These are phyloP conservation scores for Acanthosepion pharaonis DNA, from an alignment of 2,888 invertebrate species.

Conservation along the genomic window DNA sequence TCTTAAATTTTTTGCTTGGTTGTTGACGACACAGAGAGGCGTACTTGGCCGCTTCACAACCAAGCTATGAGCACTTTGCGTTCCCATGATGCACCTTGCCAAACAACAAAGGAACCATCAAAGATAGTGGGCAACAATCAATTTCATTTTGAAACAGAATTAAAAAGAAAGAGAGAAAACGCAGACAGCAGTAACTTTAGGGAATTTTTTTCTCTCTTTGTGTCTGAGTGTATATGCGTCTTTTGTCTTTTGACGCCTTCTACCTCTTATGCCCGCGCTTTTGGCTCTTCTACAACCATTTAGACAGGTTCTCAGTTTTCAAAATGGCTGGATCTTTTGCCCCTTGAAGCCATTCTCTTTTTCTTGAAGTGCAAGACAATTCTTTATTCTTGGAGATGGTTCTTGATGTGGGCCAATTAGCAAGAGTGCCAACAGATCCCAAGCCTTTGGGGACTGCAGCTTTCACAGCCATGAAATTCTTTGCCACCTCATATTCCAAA, in stretches of 20 bases:
- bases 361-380: conserved; percentile 33
- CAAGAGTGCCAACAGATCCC: conserved; percentile 33
- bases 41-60: neutral
- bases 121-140: neutral
- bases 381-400: conserved; percentile 13
- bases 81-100: neutral
- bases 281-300: neutral
- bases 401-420: neutral
- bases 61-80: neutral
- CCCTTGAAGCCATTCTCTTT: neutral
- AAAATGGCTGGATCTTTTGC: neutral
- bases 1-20: neutral
- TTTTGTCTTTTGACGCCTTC: neutral
- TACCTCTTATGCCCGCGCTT: neutral
- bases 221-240: neutral
- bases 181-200: neutral
- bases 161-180: neutral
- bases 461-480: neutral
- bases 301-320: neutral
- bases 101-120: neutral
- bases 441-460: neutral
- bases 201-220: conserved; percentile 4
- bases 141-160: neutral
- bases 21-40: neutral
- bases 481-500: too few relatives aligned